These are phyloP conservation scores for Whitmania pigra DNA, from an alignment of 1,140 invertebrate species.

Conservation along the genomic window DNA sequence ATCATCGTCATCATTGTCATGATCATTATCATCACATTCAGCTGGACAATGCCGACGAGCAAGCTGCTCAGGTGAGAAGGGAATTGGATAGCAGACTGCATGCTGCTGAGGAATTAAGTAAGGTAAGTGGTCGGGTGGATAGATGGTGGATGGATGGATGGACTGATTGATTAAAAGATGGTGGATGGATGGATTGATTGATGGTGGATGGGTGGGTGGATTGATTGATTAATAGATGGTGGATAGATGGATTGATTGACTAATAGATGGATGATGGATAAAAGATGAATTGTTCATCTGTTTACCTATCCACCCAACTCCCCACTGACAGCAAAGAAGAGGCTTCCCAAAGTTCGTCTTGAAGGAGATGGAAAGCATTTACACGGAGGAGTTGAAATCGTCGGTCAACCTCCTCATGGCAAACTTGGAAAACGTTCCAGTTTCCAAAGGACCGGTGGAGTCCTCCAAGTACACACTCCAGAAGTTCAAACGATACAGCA, in stretches of 20 bases:
- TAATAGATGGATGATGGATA: no score
- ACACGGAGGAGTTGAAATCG: constrained; percentile 92
- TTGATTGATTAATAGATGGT: background rate
- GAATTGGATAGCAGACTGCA: constrained; percentile 95
- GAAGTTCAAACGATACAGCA: constrained; percentile 88
- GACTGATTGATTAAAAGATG: background rate
- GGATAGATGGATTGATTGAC: background rate
- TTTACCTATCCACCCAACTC: no score
- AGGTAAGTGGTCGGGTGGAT: constrained; percentile 48
- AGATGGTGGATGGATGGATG: background rate
- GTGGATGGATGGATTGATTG: background rate
- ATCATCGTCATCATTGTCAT: background rate
- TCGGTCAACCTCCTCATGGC: constrained; percentile 96
- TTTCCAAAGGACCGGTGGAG: constrained; percentile 84
- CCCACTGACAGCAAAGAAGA: constrained; percentile 11
- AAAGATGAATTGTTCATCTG: no score
- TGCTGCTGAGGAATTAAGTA: constrained; percentile 89
- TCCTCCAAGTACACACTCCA: constrained; percentile 83
- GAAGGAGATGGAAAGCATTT: constrained; percentile 99
- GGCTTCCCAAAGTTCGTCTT: constrained; percentile 83
- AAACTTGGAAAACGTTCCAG: constrained; percentile 94
- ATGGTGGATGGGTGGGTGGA: background rate
- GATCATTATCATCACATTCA: constrained; percentile 37
- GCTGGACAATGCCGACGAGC: constrained; percentile 97
- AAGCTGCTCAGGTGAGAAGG: constrained; percentile 93